A percentile compares a stretch with the other conserved stretches of the same genome.
Evolutionary conservation across 2,113 vertebrate genomes (phyloP).

Genomic region (Vireo altiloquus): DNA sequence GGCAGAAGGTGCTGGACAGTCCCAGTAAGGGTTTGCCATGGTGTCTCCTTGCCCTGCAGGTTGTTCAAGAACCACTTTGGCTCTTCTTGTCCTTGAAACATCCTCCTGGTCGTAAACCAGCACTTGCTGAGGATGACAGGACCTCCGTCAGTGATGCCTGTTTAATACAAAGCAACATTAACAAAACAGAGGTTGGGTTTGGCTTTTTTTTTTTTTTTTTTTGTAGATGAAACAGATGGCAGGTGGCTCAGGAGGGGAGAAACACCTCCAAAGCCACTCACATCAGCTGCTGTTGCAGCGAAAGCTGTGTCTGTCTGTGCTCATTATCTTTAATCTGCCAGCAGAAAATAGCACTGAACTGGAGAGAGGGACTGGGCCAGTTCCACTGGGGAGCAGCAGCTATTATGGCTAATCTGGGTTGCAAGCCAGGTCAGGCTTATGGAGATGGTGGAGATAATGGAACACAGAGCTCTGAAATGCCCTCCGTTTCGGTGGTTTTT

Average conservation of each 20-base stretch:
- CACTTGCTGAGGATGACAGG: background rate
- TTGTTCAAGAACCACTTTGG: background rate
- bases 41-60: background rate
- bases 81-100: background rate
- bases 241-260: conserved; percentile 29
- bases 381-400: background rate
- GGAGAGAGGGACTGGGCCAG: background rate
- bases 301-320: conserved; percentile 13
- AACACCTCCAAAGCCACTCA: conserved; percentile 27
- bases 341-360: conserved; percentile 19
- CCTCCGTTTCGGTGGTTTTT: background rate
- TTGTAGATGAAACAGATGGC: conserved; percentile 24
- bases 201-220: background rate
- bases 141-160: background rate
- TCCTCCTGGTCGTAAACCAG: background rate
- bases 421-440: conserved; percentile 11
- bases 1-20: background rate
- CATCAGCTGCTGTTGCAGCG: background rate
- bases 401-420: conserved; percentile 9
- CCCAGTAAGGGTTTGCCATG: background rate
- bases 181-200: background rate
- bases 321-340: conserved; percentile 54
- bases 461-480: background rate
- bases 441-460: conserved; percentile 9
- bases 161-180: background rate